Conservation (phyloP, 2,113 vertebrate species). For the Zeus faber region DNA sequence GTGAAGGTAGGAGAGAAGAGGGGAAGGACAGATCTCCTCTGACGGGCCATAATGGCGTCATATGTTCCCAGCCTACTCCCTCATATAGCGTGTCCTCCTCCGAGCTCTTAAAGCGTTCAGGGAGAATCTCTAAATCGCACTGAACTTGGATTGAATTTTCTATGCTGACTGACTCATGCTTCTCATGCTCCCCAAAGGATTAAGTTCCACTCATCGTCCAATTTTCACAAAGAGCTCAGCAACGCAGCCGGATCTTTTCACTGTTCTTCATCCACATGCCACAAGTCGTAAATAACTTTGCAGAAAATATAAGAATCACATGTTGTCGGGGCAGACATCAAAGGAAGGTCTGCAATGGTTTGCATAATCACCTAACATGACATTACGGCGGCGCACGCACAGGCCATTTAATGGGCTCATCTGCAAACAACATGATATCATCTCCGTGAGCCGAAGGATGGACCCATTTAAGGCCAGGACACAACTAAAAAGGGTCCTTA, state of each 20-base stretch:
- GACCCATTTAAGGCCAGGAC: constrained; percentile 48
- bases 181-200: constrained; percentile 62
- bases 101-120: constrained; percentile 50
- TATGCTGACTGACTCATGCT: constrained; percentile 69
- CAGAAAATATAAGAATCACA: constrained; percentile 64
- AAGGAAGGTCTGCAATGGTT: constrained; percentile 52
- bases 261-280: constrained; percentile 59
- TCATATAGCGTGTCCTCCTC: constrained; percentile 59
- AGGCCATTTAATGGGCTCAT: constrained; percentile 57
- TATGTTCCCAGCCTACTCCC: constrained; percentile 39
- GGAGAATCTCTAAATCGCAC: constrained; percentile 61
- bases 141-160: constrained; percentile 72
- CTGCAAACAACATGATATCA: constrained; percentile 67
- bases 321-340: constrained; percentile 61
- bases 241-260: constrained; percentile 52
- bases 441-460: constrained; percentile 43
- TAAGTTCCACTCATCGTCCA: constrained; percentile 55
- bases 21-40: constrained; percentile 18
- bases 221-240: constrained; percentile 50
- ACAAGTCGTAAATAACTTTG: constrained; percentile 66
- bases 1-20: not conserved
- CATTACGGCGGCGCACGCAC: constrained; percentile 53
- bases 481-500: constrained; percentile 29
- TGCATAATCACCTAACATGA: constrained; percentile 57
- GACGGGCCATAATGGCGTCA: constrained; percentile 48